Evolutionary conservation across 2,888 invertebrate species (phyloP).

Genomic region (Dascillus cervinus): DNA sequence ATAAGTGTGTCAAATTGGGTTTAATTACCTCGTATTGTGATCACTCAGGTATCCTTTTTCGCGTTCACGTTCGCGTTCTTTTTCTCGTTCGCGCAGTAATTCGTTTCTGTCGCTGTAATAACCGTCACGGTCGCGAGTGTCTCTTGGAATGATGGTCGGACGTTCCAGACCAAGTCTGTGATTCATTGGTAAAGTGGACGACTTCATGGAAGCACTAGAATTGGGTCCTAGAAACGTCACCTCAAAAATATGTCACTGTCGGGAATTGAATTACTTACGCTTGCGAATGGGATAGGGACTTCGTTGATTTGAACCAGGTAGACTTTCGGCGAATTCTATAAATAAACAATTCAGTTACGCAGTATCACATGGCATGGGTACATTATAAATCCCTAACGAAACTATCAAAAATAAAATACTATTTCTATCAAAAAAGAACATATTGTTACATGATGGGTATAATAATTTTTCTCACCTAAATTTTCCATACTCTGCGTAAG

Average conservation of each 20-base stretch:
- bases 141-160: conserved; percentile 50
- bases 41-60: conserved; percentile 75
- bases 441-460: not conserved
- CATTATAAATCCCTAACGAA: too few relatives aligned
- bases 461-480: conserved; percentile 54
- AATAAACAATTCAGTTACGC: too few relatives aligned
- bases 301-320: conserved; percentile 76
- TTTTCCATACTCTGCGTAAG: conserved; percentile 94
- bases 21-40: conserved; percentile 62
- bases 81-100: conserved; percentile 66
- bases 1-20: not conserved
- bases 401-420: too few relatives aligned
- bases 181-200: conserved; percentile 70
- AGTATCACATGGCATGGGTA: too few relatives aligned
- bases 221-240: conserved; percentile 43
- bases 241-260: conserved; percentile 7
- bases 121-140: conserved; percentile 67
- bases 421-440: not conserved
- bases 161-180: conserved; percentile 54
- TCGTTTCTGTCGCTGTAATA: conserved; percentile 88
- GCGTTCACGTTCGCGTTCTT: conserved; percentile 47
- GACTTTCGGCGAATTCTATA: conserved; percentile 79
- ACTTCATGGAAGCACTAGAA: conserved; percentile 63
- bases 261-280: conserved; percentile 59
- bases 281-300: conserved; percentile 79